A percentile compares a stretch with the other conserved stretches of the same genome.
Conservation (phyloP, 2,113 vertebrate genomes). For the Mesoclemmys tuberculata region DNA sequence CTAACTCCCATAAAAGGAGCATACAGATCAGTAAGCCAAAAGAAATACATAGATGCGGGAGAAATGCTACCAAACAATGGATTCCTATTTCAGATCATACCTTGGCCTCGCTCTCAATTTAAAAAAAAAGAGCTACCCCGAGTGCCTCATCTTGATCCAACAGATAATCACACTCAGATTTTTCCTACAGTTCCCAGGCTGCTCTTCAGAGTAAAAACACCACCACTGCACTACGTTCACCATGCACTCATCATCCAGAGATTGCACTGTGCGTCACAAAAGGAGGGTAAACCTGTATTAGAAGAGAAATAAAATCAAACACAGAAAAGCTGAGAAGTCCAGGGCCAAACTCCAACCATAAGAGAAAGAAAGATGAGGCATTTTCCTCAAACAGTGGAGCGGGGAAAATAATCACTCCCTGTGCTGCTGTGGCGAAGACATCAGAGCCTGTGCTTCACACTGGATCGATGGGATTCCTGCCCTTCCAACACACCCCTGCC, state of each 20-base stretch:
- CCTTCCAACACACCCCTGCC: not conserved
- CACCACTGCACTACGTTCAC: not conserved
- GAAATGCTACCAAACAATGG: too few relatives aligned
- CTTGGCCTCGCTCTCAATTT: constrained; percentile 6
- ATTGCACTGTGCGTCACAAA: not conserved
- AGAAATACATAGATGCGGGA: constrained; percentile 33
- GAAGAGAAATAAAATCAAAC: not conserved
- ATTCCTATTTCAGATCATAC: constrained; percentile 13
- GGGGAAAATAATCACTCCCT: not conserved
- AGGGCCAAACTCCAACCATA: not conserved
- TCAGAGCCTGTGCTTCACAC: not conserved
- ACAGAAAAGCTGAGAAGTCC: not conserved
- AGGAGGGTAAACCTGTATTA: not conserved
- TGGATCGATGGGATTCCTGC: not conserved
- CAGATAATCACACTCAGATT: not conserved
- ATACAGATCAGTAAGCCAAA: constrained; percentile 43
- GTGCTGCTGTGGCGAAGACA: not conserved
- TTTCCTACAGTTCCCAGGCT: fast-evolving
- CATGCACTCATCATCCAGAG: not conserved
- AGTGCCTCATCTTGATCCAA: constrained; percentile 7
- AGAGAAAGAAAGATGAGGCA: not conserved
- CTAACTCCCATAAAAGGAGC: constrained; percentile 14
- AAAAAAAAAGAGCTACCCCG: not conserved
- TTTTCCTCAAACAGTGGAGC: not conserved
- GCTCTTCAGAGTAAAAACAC: not conserved